Base-by-base conservation (phyloP, 1,140 invertebrate species). In the Microplitis demolitor region DNA sequence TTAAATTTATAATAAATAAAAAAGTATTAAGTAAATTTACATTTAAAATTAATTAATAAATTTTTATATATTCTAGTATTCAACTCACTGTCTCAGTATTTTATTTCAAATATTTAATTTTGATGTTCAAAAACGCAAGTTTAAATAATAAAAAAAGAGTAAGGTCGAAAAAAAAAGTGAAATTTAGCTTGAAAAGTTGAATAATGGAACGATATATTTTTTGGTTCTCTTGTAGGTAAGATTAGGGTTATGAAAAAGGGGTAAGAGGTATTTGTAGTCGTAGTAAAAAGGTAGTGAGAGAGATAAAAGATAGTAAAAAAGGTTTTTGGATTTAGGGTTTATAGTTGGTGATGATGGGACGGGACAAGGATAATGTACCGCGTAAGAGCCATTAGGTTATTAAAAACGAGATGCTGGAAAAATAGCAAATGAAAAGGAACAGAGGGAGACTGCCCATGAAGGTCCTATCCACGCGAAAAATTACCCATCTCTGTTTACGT, bases 351-450 rank as follows among this genome's bases (percentile, higher is more conserved):
- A 53, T 67, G 71, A 72, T 72, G 71, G 63, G 34, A 67, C 64
- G 71, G 63, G 71, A 67, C 54, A 66, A 67, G 71, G 37, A 68
- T 72, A 72, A 72, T 72, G 71, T 72, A 72, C 64, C 56, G 56
- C 64, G 78, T 83, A 81, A 85, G 82, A 86, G 82, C 84, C 84
- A 86, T 85, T 86, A 85, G 83, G 83, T 86, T 85, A 86, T 86
- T 86, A 86, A 86, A 85, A 86, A 83, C 79, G 68, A 70, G 68
- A 56, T 67, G 60, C 39, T 58, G 39, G 33, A 58, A 73, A 72
- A 73, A 66, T 73, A 24, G 56, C 56, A 31, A 71, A 61, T 34
- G 45, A 64, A 68, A 58, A 74, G 34, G 37, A 62, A 60, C n/a
- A 37, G 16, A 69, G 61, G 24, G 74, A 70, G 74, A 69, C 72